Evolutionary conservation across 2,113 vertebrate species (phyloP), one percentile per base, ranked within the genome.

Genomic region (Grallaria varia): DNA sequence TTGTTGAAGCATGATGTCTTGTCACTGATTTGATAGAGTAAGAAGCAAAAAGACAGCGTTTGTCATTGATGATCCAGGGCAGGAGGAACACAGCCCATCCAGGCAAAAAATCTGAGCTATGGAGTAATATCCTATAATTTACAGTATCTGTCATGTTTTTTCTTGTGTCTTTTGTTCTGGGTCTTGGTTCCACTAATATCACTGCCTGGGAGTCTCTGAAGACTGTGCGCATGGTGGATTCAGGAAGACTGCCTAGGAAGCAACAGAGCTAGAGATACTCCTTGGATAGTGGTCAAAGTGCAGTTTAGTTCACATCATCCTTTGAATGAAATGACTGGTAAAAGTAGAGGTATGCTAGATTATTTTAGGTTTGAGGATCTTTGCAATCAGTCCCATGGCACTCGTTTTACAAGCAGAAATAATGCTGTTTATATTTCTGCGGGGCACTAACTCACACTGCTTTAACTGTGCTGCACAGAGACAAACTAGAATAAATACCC

Each of bases 1-100:
- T 3, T 1, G 33, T 6, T 71, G 45, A 62, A 80, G 20, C 8
- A 28, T 1, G 1, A 52, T 2, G 1, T 12, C 79, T 17, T 50
- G 14, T 45, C 19, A 22, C 33, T 19, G 21, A 81, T 88, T 45
- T 87, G 52, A 55, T 25, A 24, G 27, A 73, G 42, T 84, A 50
- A 47, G 58, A 84, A 53, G 58, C 31, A 73, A 56, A 52, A 85
- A 77, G 8, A 63, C 53, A 52, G 28, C 10, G 39, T 66, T 89
- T 73, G 30, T 66, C n/a, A 60, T 2, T 45, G 56, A 52, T 49
- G 11, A 49, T 12, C 69, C 25, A 63, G 10, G 28, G 16, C 31
- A 84, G 31, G 42, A 62, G 14, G 17, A 59, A 49, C 47, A 64
- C 21, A 89, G 62, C 4, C 27, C 35, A 50, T 8, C 33, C 62